Evolutionary conservation across 2,113 vertebrate genomes (phyloP), one percentile per base, ranked within the genome.

Genomic region (Aspiorhynchus laticeps): DNA sequence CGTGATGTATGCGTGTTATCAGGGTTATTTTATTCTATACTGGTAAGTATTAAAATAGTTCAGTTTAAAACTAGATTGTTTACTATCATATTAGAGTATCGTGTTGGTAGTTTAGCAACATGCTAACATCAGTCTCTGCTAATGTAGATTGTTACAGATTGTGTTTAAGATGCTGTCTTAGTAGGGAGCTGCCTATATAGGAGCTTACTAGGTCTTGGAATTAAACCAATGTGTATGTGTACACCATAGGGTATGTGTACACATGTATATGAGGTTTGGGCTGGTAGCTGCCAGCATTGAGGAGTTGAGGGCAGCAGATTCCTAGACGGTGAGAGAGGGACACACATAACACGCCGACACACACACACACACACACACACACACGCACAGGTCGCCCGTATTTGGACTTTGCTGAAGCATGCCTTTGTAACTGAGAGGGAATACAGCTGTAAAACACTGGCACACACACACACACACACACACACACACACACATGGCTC

Each of bases 241-340:
- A n/a, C n/a, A n/a, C n/a, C n/a, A n/a, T n/a, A n/a, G n/a, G n/a
- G 82, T 80, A 36, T 53, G 73, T 48, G 24, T 87, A 61, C 19
- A 63, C 48, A 65, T 38, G 75, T 86, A 85, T 85, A 63, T 19
- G 53, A 33, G 46, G 33, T 67, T 85, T 5, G 43, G 36, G n/a
- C 33, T 43, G 51, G 67, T 56, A 80, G 7, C 21, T 80, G 33
- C 9, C 10, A 51, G 46, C 9, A 41, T 79, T 92, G 89, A 90
- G 92, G 92, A 91, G 91, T 92, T 91, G n/a, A 59, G 82, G 88
- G 87, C 88, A 79, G 63, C 89, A 88, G 88, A 92, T 91, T 93
- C 91, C 89, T 91, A 93, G 93, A 94, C 88, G 71, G 91, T 89
- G 89, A 91, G 87, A 91, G 83, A 91, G 91, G 90, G 73, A 81